Conservation (phyloP, 1,140 invertebrate genomes). For the Dendrolimus punctatus region DNA sequence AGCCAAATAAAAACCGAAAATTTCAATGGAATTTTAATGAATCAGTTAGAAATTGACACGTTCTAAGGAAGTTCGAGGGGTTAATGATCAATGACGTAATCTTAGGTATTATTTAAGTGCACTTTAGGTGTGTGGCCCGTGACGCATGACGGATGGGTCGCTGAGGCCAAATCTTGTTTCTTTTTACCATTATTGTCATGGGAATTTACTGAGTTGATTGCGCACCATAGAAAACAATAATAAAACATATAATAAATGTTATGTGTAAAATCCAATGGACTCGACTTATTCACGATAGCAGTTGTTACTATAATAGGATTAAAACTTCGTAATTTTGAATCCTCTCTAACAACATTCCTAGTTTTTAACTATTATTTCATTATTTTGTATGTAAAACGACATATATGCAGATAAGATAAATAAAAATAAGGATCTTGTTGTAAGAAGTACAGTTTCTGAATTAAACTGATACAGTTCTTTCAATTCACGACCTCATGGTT, state of each 20-base stretch:
- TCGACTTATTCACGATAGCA: neutral
- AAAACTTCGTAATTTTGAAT: too few relatives aligned
- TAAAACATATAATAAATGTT: neutral
- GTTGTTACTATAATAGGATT: too few relatives aligned
- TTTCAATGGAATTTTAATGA: too few relatives aligned
- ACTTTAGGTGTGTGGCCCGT: slow-evolving; percentile 33
- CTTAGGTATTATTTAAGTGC: slow-evolving; percentile 45
- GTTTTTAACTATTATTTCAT: too few relatives aligned
- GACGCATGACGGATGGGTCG: slow-evolving; percentile 41
- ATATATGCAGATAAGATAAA: too few relatives aligned
- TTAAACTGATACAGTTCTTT: too few relatives aligned
- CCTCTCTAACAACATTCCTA: too few relatives aligned
- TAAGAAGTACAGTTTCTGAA: too few relatives aligned
- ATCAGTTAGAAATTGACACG: neutral
- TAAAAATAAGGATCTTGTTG: too few relatives aligned
- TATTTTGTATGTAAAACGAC: too few relatives aligned
- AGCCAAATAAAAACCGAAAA: too few relatives aligned
- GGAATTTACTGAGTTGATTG: slow-evolving; percentile 29
- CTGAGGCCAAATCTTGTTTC: slow-evolving; percentile 24
- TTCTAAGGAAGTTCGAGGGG: slow-evolving; percentile 33
- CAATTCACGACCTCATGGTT: too few relatives aligned
- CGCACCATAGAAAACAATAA: slow-evolving; percentile 5
- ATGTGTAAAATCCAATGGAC: slow-evolving; percentile 5
- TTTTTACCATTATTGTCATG: slow-evolving; percentile 26
- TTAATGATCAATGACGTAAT: slow-evolving; percentile 64